Conservation (phyloP, 2,888 invertebrate species). For the Ectropis crepuscularia region DNA sequence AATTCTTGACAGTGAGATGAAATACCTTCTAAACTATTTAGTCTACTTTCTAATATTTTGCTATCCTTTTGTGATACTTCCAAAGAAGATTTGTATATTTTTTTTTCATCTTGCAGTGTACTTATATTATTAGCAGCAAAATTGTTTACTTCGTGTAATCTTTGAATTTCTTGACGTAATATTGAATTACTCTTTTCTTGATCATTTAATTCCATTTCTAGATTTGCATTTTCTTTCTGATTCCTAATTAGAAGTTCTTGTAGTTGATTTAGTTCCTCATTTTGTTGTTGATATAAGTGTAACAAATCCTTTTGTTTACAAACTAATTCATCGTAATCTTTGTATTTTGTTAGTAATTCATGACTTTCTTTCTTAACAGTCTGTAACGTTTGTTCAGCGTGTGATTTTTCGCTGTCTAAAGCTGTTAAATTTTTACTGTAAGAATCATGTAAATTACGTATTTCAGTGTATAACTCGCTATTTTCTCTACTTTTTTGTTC, state of each 20-base stretch:
- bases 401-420: constrained; percentile 60
- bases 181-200: constrained; percentile 51
- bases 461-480: constrained; percentile 49
- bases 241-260: constrained; percentile 45
- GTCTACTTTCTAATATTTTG: constrained; percentile 54
- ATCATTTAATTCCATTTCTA: constrained; percentile 46
- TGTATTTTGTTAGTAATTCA: constrained; percentile 61
- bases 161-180: constrained; percentile 59
- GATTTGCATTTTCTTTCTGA: constrained; percentile 51
- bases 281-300: constrained; percentile 46
- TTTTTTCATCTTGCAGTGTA: constrained; percentile 57
- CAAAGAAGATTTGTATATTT: constrained; percentile 50
- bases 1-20: constrained; percentile 50
- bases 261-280: constrained; percentile 48
- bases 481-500: constrained; percentile 59
- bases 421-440: constrained; percentile 52
- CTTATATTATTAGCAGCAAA: constrained; percentile 49
- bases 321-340: constrained; percentile 52
- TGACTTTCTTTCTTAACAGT: constrained; percentile 65
- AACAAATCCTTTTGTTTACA: constrained; percentile 49
- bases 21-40: constrained; percentile 53
- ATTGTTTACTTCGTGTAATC: constrained; percentile 56
- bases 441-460: constrained; percentile 53
- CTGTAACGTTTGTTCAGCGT: constrained; percentile 55
- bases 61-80: constrained; percentile 62